Base-by-base conservation (phyloP, 2,797 vertebrate genomes). In the Galago senegalensis region DNA sequence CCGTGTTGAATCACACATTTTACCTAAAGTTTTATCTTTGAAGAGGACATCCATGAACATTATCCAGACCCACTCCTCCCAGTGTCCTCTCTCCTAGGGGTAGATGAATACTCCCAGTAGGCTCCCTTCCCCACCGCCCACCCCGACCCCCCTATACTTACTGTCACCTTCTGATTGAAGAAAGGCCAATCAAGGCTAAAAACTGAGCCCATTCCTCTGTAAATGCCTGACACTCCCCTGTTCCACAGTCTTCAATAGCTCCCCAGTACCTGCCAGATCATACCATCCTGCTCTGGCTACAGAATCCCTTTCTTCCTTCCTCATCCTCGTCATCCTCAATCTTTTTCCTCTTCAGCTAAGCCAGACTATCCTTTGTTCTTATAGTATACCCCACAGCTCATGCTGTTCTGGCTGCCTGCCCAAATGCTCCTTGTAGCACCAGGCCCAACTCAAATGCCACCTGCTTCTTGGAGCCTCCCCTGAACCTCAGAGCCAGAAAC, bases 31-130 rank as follows among this genome's bases (percentile, higher is more conserved):
- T 77, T 53, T 53, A 77, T 3, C 43, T 72, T n/a, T 17, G 17
- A 34, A 56, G 29, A 87, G 31, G 61, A 65, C 9, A 12, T 11
- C 46, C 7, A 3, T 1, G 34, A 27, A 27, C 5, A 8, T 2
- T 0, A 25, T 18, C 34, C 34, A 25, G 14, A 20, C 61, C 31
- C 46, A 0, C 0, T 9, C 67, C 60, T 31, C 21, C 23, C 27
- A 58, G 63, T 58, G n/a, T 40, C 0, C 0, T 43, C 69, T 31
- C 23, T 73, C 46, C 20, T 37, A 0, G 67, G 0, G 18, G 7
- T 3, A 43, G n/a, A 34, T 37, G 3, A 56, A 14, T 23, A 40
- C 1, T 1, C 77, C 63, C 49, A 73, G 25, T 7, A 7, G 34
- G 3, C 7, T 60, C 63, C 69, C 31, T 20, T 11, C 31, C 34